These are phyloP conservation scores for Coptodon bakossiorum DNA, from an alignment of 2,113 vertebrate species.

Conservation along the genomic window DNA sequence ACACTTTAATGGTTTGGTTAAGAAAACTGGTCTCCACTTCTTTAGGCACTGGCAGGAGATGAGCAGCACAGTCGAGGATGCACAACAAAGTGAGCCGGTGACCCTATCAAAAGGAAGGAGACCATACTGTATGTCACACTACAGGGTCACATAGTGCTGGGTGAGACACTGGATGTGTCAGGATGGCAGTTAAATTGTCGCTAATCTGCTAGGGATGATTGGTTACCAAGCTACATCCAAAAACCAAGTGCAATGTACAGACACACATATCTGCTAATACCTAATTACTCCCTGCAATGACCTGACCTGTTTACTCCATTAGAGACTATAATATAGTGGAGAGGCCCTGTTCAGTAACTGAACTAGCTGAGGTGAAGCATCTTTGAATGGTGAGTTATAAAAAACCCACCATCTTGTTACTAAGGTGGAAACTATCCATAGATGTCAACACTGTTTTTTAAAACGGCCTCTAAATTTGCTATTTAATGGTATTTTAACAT, in stretches of 20 bases:
- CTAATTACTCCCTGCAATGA: not conserved
- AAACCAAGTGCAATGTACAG: not conserved
- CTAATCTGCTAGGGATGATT: not conserved
- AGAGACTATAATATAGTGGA: not conserved
- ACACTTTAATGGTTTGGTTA: slow-evolving; percentile 80
- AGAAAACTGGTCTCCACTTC: slow-evolving; percentile 81
- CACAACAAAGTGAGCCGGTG: slow-evolving; percentile 87
- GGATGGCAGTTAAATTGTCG: not conserved
- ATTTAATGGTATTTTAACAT: not conserved
- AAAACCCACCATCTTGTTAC: not conserved
- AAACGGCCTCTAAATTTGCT: not conserved
- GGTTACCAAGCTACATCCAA: not conserved
- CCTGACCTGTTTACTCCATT: not conserved
- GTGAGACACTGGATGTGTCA: not conserved
- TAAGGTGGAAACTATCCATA: not conserved
- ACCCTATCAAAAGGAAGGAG: slow-evolving; percentile 60
- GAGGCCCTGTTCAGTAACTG: not conserved
- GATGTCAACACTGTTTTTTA: not conserved
- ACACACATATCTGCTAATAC: not conserved
- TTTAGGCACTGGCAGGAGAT: slow-evolving; percentile 75
- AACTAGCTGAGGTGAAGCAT: not conserved
- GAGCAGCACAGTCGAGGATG: slow-evolving; percentile 83
- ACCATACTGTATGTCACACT: rapidly evolving
- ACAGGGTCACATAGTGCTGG: not conserved
- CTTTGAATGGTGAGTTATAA: not conserved